Conservation (phyloP, 2,888 invertebrate species). For the Amiota communis region DNA sequence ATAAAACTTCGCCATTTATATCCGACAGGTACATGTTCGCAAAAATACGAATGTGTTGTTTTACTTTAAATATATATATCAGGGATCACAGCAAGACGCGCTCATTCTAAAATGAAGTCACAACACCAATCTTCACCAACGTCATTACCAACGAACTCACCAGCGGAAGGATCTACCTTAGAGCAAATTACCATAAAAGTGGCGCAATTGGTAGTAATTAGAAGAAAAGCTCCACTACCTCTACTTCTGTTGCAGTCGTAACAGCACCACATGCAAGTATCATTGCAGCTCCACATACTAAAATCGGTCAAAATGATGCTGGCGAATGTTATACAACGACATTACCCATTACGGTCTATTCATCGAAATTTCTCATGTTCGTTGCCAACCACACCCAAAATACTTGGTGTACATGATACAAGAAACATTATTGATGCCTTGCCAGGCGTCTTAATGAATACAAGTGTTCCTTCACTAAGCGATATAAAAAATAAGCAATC, state of each 20-base stretch:
- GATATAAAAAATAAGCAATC: conserved; percentile 52
- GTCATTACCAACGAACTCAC: conserved; percentile 34
- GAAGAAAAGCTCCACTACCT: conserved; percentile 44
- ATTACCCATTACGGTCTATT: conserved; percentile 54
- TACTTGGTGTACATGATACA: conserved; percentile 33
- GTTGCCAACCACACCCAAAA: conserved; percentile 64
- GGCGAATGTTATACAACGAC: conserved; percentile 28
- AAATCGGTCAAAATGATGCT: conserved; percentile 36
- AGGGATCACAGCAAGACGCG: conserved; percentile 55
- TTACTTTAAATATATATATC: background rate
- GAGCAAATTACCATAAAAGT: conserved; percentile 33
- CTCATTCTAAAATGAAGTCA: conserved; percentile 63
- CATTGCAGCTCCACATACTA: conserved; percentile 5
- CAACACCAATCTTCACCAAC: conserved; percentile 55
- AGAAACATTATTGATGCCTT: conserved; percentile 1
- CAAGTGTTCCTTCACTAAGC: conserved; percentile 18
- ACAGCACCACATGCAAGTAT: conserved; percentile 30
- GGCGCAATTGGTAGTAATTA: conserved; percentile 35
- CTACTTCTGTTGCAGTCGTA: conserved; percentile 22
- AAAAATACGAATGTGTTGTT: background rate
- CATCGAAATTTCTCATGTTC: conserved; percentile 69
- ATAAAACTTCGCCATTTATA: conserved; percentile 12
- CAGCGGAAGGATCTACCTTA: conserved; percentile 36
- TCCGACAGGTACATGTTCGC: background rate
- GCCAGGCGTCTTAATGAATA: conserved; percentile 26